Evolutionary conservation across 1,140 invertebrate species (phyloP).

Genomic region (Hycleus phaleratus): DNA sequence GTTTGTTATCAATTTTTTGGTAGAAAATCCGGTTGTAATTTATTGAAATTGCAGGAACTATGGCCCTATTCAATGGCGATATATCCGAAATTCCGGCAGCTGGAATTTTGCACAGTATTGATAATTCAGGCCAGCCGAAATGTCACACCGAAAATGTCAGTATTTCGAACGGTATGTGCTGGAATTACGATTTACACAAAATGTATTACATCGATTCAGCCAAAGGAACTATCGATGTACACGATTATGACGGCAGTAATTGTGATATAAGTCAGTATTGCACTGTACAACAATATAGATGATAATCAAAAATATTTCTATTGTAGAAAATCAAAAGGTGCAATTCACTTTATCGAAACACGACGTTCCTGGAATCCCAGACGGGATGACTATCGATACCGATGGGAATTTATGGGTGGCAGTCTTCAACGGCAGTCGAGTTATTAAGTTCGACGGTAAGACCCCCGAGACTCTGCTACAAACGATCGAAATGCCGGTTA

Average conservation of each 20-base stretch:
- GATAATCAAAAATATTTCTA: background rate
- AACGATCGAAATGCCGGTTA: slow-evolving; percentile 25
- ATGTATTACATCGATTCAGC: slow-evolving; percentile 71
- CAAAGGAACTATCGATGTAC: slow-evolving; percentile 55
- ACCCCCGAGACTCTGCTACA: slow-evolving; percentile 27
- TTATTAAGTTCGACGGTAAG: slow-evolving; percentile 33
- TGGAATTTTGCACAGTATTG: slow-evolving; percentile 49
- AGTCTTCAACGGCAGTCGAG: slow-evolving; percentile 39
- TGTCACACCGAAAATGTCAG: slow-evolving; percentile 45
- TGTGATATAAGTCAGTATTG: too few species aligned
- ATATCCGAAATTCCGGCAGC: too few species aligned
- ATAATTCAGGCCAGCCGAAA: slow-evolving; percentile 1
- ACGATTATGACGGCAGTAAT: slow-evolving; percentile 43
- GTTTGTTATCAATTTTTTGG: background rate
- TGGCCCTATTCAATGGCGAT: too few species aligned
- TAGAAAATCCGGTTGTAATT: background rate
- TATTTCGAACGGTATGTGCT: slow-evolving; percentile 74
- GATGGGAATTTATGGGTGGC: slow-evolving; percentile 58
- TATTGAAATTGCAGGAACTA: too few species aligned
- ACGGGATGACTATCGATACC: slow-evolving; percentile 62
- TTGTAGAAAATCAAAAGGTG: slow-evolving; percentile 24
- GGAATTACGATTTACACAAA: slow-evolving; percentile 57
- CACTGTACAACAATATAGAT: background rate
- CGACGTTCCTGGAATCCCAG: slow-evolving; percentile 42
- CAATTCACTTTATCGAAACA: slow-evolving; percentile 24